These are phyloP conservation scores for Leptinotarsa texana DNA, from an alignment of 1,140 invertebrate species.

Conservation along the genomic window DNA sequence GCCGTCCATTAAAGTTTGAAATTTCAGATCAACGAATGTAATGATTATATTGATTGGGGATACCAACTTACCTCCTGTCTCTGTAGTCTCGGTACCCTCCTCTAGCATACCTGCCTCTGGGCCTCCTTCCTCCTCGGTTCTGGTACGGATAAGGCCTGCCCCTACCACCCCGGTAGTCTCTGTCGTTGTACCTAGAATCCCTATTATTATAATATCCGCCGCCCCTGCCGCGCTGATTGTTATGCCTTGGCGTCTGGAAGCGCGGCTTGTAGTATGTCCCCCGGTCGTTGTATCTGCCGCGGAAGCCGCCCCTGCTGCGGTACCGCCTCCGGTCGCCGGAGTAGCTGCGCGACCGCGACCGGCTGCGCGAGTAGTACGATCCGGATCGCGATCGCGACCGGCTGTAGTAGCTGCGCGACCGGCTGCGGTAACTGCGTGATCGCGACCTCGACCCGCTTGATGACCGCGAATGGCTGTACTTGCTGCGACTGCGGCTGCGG, in stretches of 20 bases:
- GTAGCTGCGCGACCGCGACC: slow-evolving; percentile 66
- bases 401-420: slow-evolving; percentile 55
- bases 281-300: slow-evolving; percentile 66
- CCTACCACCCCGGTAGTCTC: slow-evolving; percentile 51
- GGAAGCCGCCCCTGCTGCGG: slow-evolving; percentile 58
- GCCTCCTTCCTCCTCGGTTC: slow-evolving; percentile 47
- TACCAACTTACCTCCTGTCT: slow-evolving; percentile 55
- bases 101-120: slow-evolving; percentile 47
- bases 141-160: slow-evolving; percentile 51
- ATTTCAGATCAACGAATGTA: too few relatives aligned
- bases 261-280: slow-evolving; percentile 77
- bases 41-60: too few relatives aligned
- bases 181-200: slow-evolving; percentile 55
- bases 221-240: slow-evolving; percentile 59
- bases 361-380: slow-evolving; percentile 50
- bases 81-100: slow-evolving; percentile 67
- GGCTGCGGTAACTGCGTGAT: slow-evolving; percentile 52
- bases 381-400: slow-evolving; percentile 59
- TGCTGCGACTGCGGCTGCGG: slow-evolving; percentile 48
- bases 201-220: slow-evolving; percentile 60
- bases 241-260: slow-evolving; percentile 63
- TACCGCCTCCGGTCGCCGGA: slow-evolving; percentile 63
- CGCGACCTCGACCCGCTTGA: slow-evolving; percentile 51
- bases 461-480: slow-evolving; percentile 48
- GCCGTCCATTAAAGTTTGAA: too few relatives aligned